Percentiles rank a stretch among this genome's conserved stretches.
phyloP scores from a whole-genome alignment of 2,888 invertebrate species.

The Tenthredo notha region DNA sequence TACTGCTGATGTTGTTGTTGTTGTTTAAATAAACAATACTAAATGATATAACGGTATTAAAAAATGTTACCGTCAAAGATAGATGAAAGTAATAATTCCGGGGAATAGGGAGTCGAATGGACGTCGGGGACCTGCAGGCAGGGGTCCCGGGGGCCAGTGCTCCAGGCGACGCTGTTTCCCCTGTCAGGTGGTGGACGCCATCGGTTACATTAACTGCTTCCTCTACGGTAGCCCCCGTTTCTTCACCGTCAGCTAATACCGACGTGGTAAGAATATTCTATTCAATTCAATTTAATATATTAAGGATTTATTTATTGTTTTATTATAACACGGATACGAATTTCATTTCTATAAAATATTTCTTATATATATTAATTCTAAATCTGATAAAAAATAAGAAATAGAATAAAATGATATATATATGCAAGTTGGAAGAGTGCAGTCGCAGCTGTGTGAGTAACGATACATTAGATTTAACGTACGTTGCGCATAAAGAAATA shows the following conservation, averaged over 20 bases:
- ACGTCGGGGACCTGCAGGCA: constrained; percentile 73
- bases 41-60: neutral
- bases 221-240: constrained; percentile 62
- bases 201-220: constrained; percentile 63
- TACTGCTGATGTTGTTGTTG: no score
- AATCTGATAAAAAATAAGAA: neutral
- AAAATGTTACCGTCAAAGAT: constrained; percentile 5
- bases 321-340: no score
- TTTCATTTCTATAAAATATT: no score
- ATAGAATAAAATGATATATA: no score
- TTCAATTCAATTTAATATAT: no score
- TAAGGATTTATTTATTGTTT: no score
- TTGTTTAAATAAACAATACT: no score
- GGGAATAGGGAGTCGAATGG: constrained; percentile 70
- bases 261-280: constrained; percentile 75
- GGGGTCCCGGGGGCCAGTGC: constrained; percentile 70
- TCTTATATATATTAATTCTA: no score
- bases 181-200: constrained; percentile 74
- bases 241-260: constrained; percentile 72
- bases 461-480: constrained; percentile 8
- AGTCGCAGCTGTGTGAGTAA: neutral
- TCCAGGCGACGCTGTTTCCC: constrained; percentile 64
- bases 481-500: constrained; percentile 12
- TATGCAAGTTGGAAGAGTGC: neutral
- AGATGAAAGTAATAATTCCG: neutral